A percentile compares a stretch with the other conserved stretches of the same genome.
These are phyloP conservation scores for Gephyroberyx darwinii DNA, from an alignment of 2,797 vertebrate species.

Conservation along the genomic window DNA sequence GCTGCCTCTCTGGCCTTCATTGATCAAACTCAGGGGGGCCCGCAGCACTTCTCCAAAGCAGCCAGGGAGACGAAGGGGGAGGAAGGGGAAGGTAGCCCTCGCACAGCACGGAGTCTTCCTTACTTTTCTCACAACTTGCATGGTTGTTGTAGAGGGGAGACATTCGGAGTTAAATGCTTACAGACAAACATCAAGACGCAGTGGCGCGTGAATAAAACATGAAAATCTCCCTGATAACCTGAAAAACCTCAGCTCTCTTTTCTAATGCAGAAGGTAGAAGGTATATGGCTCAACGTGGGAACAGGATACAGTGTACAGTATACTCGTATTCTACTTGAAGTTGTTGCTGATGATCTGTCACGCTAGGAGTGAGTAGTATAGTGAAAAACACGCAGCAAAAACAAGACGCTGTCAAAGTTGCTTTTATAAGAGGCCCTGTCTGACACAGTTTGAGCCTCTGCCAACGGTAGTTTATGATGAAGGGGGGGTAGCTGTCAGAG, in stretches of 20 bases:
- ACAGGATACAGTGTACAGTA: no score
- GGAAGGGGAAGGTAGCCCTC: constrained; percentile 6
- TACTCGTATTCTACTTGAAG: constrained; percentile 4
- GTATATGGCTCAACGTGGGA: not conserved
- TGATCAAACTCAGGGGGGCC: constrained; percentile 68
- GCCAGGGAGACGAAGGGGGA: constrained; percentile 4
- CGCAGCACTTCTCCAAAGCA: constrained; percentile 24
- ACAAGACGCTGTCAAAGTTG: constrained; percentile 18
- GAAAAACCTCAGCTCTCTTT: constrained; percentile 15
- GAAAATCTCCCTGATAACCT: constrained; percentile 29
- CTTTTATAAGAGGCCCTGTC: not conserved
- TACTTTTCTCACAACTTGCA: not conserved
- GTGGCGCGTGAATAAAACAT: constrained; percentile 63
- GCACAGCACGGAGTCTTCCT: not conserved
- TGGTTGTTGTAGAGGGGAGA: not conserved
- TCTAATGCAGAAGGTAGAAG: constrained; percentile 28
- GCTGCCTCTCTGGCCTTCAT: constrained; percentile 57
- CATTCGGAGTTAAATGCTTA: constrained; percentile 12
- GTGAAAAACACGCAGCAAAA: constrained; percentile 22
- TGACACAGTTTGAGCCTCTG: constrained; percentile 14
- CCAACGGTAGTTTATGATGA: constrained; percentile 29
- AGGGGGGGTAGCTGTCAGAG: constrained; percentile 42
- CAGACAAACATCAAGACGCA: constrained; percentile 29
- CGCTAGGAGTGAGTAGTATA: not conserved
- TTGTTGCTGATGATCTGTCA: constrained; percentile 11